phyloP scores from a whole-genome alignment of 2,888 invertebrate genomes.

The Troilus luridus region DNA sequence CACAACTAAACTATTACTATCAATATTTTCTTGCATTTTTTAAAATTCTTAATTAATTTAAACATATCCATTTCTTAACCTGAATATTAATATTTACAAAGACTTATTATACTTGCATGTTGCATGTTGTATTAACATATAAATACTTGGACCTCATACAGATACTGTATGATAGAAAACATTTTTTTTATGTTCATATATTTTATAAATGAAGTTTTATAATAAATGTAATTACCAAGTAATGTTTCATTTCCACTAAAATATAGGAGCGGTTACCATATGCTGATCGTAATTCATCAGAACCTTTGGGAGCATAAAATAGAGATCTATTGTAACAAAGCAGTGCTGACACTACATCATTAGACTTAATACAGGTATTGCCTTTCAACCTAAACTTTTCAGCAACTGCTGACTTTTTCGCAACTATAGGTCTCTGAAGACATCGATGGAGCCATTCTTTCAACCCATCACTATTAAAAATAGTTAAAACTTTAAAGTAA shows the following conservation, averaged over 20 bases:
- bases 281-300: slow-evolving; percentile 75
- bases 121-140: no score
- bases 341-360: slow-evolving; percentile 67
- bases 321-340: slow-evolving; percentile 77
- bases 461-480: not conserved
- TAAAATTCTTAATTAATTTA: no score
- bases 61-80: no score
- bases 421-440: slow-evolving; percentile 27
- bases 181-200: not conserved
- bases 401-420: slow-evolving; percentile 52
- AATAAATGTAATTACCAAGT: slow-evolving; percentile 71
- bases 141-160: no score
- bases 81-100: no score
- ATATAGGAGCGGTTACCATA: slow-evolving; percentile 81
- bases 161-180: not conserved
- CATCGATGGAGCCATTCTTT: not conserved
- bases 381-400: slow-evolving; percentile 59
- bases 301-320: slow-evolving; percentile 72
- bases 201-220: not conserved
- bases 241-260: slow-evolving; percentile 74
- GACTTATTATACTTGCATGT: no score
- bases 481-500: not conserved
- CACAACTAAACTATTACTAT: no score
- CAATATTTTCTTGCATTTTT: no score
- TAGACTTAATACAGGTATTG: slow-evolving; percentile 66